These are phyloP conservation scores for sheep (Ovis aries) DNA, from an alignment of 2,113 vertebrate species.

Conservation along the genomic window DNA sequence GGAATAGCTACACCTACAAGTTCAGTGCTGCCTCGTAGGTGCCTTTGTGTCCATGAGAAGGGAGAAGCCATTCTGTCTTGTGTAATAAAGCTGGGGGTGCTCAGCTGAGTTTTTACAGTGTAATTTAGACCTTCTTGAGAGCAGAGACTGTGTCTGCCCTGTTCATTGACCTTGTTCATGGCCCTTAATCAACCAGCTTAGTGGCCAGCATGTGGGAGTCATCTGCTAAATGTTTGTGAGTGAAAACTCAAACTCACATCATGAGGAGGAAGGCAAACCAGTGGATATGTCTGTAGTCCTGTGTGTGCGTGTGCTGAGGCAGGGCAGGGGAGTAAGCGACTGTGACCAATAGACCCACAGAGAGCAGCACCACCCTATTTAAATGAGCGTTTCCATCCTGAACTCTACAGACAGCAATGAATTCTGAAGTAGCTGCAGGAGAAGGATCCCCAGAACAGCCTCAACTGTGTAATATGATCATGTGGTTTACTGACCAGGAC, in stretches of 20 bases:
- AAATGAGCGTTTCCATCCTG: not conserved
- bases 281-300: not conserved
- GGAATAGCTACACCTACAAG: not conserved
- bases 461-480: not conserved
- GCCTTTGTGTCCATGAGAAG: not conserved
- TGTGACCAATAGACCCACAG: not conserved
- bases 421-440: not conserved
- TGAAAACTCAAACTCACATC: not conserved
- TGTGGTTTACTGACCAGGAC: not conserved
- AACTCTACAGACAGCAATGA: not conserved
- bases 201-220: fast-evolving
- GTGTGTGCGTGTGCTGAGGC: not conserved
- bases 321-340: not conserved
- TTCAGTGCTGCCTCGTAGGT: not conserved
- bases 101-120: not conserved
- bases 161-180: not conserved
- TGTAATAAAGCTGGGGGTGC: not conserved
- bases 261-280: not conserved
- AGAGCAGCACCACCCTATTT: not conserved
- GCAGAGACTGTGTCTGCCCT: not conserved
- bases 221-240: not conserved
- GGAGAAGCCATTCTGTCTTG: not conserved
- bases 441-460: not conserved
- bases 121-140: not conserved
- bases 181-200: not conserved